Evolutionary conservation across 2,797 vertebrate species (phyloP), one percentile per base, ranked within the genome.

Genomic region (Ispidina picta): DNA sequence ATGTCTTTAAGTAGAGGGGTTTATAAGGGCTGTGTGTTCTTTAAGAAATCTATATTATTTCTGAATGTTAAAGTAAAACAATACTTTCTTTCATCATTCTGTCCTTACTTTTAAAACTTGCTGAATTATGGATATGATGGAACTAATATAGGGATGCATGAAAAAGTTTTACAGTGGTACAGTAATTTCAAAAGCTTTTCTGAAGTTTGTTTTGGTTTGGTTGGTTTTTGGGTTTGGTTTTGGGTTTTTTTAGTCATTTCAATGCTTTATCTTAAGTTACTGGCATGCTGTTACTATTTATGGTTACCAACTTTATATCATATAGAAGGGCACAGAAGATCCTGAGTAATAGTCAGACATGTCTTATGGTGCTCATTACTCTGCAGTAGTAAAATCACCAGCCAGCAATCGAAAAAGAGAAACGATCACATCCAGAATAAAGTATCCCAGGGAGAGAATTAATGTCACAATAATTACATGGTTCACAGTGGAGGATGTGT

Each of bases 391-490:
- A 94, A 95, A 97, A 93, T 95, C 89, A 92, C 83, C 80, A 95
- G 66, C 68, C 86, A 95, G 89, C 77, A 95, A 91, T 68, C 11
- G 2, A 96, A 96, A 87, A 93, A 66, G 66, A 96, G 82, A 96
- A 97, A 96, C 85, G 90, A 96, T 97, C 91, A 89, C 90, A 96
- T 97, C 96, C 96, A 96, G 92, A 93, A 83, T 86, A 92, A 96
- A 94, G 80, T 92, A 93, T 94, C 93, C 94, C 92, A 95, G 80
- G 35, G 94, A 97, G 94, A 96, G 91, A 96, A 97, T 92, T 96
- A 96, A 96, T 96, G 95, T 97, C 96, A 97, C 86, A 96, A 96
- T 97, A 97, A 97, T 98, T 97, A 96, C 92, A 92, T 95, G 93
- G 96, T 97, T 96, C 97, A 96, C 80, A 86, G 92, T 96, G 69